Percentiles rank a stretch among this genome's conserved stretches.
These are phyloP conservation scores for Myotis brandtii DNA, from an alignment of 2,113 vertebrate species.

Conservation along the genomic window DNA sequence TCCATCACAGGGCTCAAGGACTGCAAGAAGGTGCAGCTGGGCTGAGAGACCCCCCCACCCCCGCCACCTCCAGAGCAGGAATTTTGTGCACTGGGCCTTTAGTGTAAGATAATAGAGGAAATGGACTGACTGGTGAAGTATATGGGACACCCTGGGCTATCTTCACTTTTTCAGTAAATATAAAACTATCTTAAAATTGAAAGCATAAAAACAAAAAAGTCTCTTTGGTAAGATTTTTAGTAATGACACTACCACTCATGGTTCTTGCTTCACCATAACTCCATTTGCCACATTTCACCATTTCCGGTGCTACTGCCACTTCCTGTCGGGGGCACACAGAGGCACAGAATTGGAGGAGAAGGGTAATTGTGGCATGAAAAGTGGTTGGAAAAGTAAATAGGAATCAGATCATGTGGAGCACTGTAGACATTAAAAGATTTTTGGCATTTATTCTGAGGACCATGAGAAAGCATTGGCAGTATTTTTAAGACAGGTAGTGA, in stretches of 20 bases:
- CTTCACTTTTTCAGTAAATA: neutral
- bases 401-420: accelerated
- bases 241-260: accelerated
- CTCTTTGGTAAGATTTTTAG: neutral
- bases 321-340: too few species aligned
- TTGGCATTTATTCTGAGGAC: neutral
- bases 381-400: too few species aligned
- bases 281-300: neutral
- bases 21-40: too few species aligned
- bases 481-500: neutral
- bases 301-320: neutral
- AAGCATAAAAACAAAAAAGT: neutral
- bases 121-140: too few species aligned
- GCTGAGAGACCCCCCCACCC: too few species aligned
- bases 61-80: too few species aligned
- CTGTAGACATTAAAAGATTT: accelerated
- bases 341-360: neutral
- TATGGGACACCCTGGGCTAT: neutral
- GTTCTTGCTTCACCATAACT: accelerated
- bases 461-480: neutral
- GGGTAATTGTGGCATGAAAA: accelerated
- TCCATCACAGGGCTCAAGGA: too few species aligned
- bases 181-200: neutral
- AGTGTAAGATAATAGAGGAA: neutral
- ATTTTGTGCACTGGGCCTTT: too few species aligned